Evolutionary conservation across 2,888 invertebrate species (phyloP).

Genomic region (Anagyrus pseudococci): DNA sequence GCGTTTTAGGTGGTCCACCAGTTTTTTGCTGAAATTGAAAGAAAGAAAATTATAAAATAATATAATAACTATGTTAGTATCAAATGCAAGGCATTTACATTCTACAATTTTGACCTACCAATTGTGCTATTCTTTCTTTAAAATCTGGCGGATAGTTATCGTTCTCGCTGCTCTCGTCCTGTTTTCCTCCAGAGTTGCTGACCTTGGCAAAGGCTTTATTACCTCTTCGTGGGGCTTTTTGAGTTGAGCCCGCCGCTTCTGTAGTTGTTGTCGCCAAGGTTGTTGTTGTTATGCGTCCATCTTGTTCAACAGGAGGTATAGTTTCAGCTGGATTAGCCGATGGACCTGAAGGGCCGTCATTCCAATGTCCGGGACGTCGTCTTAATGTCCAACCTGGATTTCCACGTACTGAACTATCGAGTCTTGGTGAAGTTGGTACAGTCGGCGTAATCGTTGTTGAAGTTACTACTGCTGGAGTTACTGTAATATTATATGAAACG

Average conservation of each 20-base stretch:
- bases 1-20: constrained; percentile 28
- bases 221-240: constrained; percentile 42
- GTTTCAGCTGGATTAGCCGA: constrained; percentile 12
- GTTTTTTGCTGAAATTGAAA: constrained; percentile 49
- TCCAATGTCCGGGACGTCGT: constrained; percentile 46
- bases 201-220: constrained; percentile 46
- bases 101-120: constrained; percentile 43
- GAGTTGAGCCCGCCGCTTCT: neutral
- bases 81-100: neutral
- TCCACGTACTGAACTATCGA: constrained; percentile 39
- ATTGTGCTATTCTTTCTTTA: constrained; percentile 53
- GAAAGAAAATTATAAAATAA: neutral
- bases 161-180: constrained; percentile 42
- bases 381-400: constrained; percentile 55
- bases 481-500: no score
- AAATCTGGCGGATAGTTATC: constrained; percentile 59
- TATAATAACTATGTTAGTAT: neutral
- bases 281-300: neutral
- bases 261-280: neutral
- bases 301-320: neutral
- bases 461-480: constrained; percentile 8
- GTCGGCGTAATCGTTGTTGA: constrained; percentile 21
- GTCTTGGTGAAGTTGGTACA: neutral
- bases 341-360: constrained; percentile 21
- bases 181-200: constrained; percentile 4